These are phyloP conservation scores for Saimiri boliviensis DNA, from an alignment of 2,113 vertebrate genomes.

Conservation along the genomic window DNA sequence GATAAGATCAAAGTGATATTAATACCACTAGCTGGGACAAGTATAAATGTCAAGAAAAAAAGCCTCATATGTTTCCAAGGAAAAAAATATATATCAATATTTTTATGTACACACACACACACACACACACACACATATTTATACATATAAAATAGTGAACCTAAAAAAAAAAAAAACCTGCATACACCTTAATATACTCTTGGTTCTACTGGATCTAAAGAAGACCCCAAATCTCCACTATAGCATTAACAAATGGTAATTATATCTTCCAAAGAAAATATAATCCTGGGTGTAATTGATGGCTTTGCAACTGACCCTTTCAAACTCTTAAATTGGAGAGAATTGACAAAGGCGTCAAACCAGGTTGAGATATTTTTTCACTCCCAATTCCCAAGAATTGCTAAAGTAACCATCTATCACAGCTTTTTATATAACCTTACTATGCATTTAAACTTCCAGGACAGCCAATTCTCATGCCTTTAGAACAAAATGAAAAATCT, in stretches of 20 bases:
- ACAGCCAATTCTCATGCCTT: background rate
- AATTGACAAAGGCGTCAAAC: background rate
- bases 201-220: background rate
- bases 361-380: background rate
- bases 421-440: background rate
- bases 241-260: background rate
- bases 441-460: background rate
- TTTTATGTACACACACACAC: too few species aligned
- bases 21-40: background rate
- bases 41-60: background rate
- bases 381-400: background rate
- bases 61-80: background rate
- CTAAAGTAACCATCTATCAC: background rate
- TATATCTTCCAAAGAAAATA: background rate
- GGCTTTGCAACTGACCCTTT: background rate
- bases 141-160: background rate
- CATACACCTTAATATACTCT: background rate
- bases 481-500: constrained; percentile 43
- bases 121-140: too few species aligned
- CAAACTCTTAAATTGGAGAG: background rate
- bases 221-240: background rate
- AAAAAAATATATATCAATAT: background rate
- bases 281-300: background rate
- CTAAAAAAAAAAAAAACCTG: too few species aligned
- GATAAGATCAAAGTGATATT: background rate